These are phyloP conservation scores for Acronicta leporina DNA, from an alignment of 2,888 invertebrate genomes.

Conservation along the genomic window DNA sequence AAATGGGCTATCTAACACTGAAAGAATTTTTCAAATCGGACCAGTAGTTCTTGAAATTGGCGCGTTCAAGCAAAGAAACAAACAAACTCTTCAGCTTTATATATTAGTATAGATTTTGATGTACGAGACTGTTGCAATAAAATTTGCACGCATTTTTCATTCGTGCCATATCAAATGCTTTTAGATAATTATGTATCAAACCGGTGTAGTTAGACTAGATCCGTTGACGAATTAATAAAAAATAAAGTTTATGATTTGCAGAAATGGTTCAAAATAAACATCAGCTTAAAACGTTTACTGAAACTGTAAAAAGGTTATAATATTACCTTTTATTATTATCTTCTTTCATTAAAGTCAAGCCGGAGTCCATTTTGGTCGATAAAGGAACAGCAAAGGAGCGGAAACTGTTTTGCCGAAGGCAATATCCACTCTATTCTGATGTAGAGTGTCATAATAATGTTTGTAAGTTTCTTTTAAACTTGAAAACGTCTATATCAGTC, in stretches of 20 bases:
- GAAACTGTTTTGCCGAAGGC: conserved; percentile 45
- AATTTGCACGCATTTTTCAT: conserved; percentile 13
- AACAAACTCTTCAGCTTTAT: too few species aligned
- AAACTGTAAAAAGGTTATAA: background rate
- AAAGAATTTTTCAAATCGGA: too few species aligned
- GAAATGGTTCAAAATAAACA: too few species aligned
- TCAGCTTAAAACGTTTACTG: too few species aligned
- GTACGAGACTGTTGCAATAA: conserved; percentile 10
- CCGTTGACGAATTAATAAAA: too few species aligned
- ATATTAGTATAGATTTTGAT: background rate
- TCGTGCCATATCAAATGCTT: too few species aligned
- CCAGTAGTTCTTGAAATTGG: too few species aligned
- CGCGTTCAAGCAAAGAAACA: too few species aligned
- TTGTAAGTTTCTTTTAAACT: conserved; percentile 11
- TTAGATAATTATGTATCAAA: too few species aligned
- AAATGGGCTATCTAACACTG: too few species aligned
- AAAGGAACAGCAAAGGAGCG: conserved; percentile 27
- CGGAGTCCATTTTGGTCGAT: conserved; percentile 12
- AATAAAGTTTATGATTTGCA: too few species aligned
- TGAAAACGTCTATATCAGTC: background rate
- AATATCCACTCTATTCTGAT: conserved; percentile 23
- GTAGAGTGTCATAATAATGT: conserved; percentile 29
- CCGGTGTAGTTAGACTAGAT: too few species aligned
- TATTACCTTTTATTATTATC: conserved; percentile 4
- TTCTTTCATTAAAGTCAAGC: conserved; percentile 29